Base-by-base conservation (phyloP, 2,888 invertebrate species). In the Lysandra bellargus region DNA sequence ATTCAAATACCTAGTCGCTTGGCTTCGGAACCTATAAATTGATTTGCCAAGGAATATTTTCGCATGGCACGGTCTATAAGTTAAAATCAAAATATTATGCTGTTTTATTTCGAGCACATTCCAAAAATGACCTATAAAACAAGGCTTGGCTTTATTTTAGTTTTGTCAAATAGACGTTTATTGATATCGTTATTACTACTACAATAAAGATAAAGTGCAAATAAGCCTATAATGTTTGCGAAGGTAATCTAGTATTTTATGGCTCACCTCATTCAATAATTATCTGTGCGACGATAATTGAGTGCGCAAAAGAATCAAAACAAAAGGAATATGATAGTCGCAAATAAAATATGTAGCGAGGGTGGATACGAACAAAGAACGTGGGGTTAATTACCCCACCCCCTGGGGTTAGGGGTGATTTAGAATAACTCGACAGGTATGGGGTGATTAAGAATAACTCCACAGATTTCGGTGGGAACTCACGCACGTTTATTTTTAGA, bases 331-430 rank as follows among this genome's bases (percentile, higher is more conserved):
- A 49, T 75, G 44, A 75, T 49, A 75, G 75, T n/a, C 75, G 75
- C 75, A 75, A 75, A 75, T 44, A 75, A 75, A 75, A 75, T 75
- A 75, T 75, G 75, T 75, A 75, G 75, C 75, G 49, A 44, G 75
- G 75, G 75, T 75, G 44, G n/a, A 49, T 75, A 49, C 30, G 75
- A 23, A 75, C 75, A 75, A 75, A 75, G 75, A 75, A 6, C 78
- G 78, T 30, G 37, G 78, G 75, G 79, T 64, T 80, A 80, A 80
- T 80, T 79, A 80, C 76, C 78, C 78, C 79, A 79, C 79, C 79
- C 69, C 40, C 75, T 37, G 80, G 76, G 44, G 74, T 74, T 9
- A 14, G 76, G 57, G 33, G 33, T 69, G 69, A 37, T 17, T 37
- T 69, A 69, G 69, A 69, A 69, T 33, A 69, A 69, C 33, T 69